Percentiles rank a stretch among this genome's conserved stretches.
These are phyloP conservation scores for Oncorhynchus tshawytscha DNA, from an alignment of 2,113 vertebrate species.

Conservation along the genomic window DNA sequence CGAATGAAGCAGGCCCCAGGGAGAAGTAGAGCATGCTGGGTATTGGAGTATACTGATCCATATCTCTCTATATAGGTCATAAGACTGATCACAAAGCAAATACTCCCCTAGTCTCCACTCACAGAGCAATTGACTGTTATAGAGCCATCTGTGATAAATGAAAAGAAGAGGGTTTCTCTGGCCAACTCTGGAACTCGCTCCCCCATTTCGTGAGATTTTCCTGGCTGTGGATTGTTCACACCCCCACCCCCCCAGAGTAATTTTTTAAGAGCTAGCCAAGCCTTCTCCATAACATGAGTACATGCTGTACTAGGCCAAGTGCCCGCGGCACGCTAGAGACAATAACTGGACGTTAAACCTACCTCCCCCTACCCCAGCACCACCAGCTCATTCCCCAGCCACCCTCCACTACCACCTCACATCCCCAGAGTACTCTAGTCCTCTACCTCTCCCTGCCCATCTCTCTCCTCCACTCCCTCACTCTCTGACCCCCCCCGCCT, in stretches of 20 bases:
- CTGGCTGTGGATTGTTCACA: slow-evolving; percentile 42
- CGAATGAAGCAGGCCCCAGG: slow-evolving; percentile 37
- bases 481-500: not conserved
- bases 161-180: slow-evolving; percentile 34
- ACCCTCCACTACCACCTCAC: not conserved
- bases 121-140: not conserved
- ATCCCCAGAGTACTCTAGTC: not conserved
- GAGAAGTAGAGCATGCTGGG: slow-evolving; percentile 17
- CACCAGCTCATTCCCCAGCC: not conserved
- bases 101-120: not conserved
- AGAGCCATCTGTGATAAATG: slow-evolving; percentile 35
- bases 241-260: slow-evolving; percentile 25
- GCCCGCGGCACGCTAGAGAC: slow-evolving; percentile 47
- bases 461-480: not conserved
- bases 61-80: slow-evolving; percentile 41
- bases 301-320: slow-evolving; percentile 50
- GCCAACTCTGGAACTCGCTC: slow-evolving; percentile 41
- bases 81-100: slow-evolving; percentile 13
- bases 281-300: slow-evolving; percentile 55
- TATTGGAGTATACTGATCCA: slow-evolving; percentile 32
- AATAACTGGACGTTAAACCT: slow-evolving; percentile 23
- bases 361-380: not conserved
- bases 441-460: not conserved
- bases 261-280: slow-evolving; percentile 28
- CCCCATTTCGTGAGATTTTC: slow-evolving; percentile 58